Evolutionary conservation across 2,797 vertebrate genomes (phyloP), one percentile per base, ranked within the genome.

Genomic region (Hoplostethus atlanticus): DNA sequence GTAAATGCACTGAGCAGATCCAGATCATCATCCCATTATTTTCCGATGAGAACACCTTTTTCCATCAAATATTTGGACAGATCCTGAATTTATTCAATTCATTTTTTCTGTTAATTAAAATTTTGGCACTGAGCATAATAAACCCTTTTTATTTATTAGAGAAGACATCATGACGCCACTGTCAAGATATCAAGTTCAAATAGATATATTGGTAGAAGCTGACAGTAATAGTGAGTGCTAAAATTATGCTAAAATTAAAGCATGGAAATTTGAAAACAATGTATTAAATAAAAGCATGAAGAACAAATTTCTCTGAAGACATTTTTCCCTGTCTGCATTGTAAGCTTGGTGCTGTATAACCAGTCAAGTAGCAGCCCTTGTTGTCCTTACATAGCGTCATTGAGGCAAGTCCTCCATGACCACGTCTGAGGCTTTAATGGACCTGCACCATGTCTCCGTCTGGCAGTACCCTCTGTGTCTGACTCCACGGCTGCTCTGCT

Each of bases 391-490:
- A 67, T 75, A 77, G 79, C 76, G 77, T 64, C 82, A 68, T 5
- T 1, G 80, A 82, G 83, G 75, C 53, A 66, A 79, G 71, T 65
- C 79, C 80, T 87, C 15, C 73, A 76, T 63, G 83, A 76, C 79
- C 80, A 73, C 25, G 15, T 81, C 71, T n/a, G 44, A 64, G 69
- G 73, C 73, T 83, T 76, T 90, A 89, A 89, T 85, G 85, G 89
- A 87, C 81, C 77, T 77, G 85, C 84, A 81, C 83, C 85, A 34
- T 64, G 81, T 81, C 81, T 84, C 89, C 17, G 73, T 86, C 84
- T 82, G 83, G 69, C 83, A 47, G 74, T 17, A 36, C 78, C 80
- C 75, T 57, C 68, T 34, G 78, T 70, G 79, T 73, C 78, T 46
- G 64, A 77, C 82, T 81, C 74, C 67, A 68, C 68, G 58, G 87